Evolutionary conservation across 2,113 vertebrate species (phyloP).

Genomic region (Nannobrachium achirus): DNA sequence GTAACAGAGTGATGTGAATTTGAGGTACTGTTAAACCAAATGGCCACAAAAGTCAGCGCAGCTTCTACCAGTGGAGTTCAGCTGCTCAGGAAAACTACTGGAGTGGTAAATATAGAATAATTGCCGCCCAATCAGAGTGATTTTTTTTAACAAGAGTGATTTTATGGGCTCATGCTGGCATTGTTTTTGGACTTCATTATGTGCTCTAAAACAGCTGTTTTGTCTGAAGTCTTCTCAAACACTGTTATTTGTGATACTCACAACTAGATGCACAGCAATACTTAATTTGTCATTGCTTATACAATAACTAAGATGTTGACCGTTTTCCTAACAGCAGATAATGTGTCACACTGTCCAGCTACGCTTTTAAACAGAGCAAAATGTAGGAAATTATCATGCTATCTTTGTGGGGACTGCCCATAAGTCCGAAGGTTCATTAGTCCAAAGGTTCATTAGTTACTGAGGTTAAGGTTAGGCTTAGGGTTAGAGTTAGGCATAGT

Average conservation of each 20-base stretch:
- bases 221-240: conserved; percentile 5
- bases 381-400: background rate
- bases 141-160: conserved; percentile 56
- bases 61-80: conserved; percentile 71
- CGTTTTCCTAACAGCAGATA: conserved; percentile 46
- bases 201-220: conserved; percentile 28
- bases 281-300: conserved; percentile 26
- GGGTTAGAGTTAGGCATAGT: too few relatives aligned
- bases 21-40: conserved; percentile 74
- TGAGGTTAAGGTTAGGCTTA: too few relatives aligned
- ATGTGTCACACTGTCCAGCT: conserved; percentile 28
- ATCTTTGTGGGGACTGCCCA: too few relatives aligned
- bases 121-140: background rate
- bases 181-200: conserved; percentile 29
- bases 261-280: background rate
- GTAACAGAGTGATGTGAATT: conserved; percentile 68
- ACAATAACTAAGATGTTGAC: background rate
- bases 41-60: conserved; percentile 70
- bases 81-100: conserved; percentile 62
- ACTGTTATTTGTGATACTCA: conserved; percentile 19
- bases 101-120: conserved; percentile 62
- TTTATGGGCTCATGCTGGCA: conserved; percentile 37
- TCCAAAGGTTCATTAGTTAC: too few relatives aligned
- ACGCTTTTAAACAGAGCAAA: background rate
- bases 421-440: too few relatives aligned